These are phyloP conservation scores for Stylophora pistillata DNA, from an alignment of 64 coral and sea anemone genomes.

Conservation along the genomic window DNA sequence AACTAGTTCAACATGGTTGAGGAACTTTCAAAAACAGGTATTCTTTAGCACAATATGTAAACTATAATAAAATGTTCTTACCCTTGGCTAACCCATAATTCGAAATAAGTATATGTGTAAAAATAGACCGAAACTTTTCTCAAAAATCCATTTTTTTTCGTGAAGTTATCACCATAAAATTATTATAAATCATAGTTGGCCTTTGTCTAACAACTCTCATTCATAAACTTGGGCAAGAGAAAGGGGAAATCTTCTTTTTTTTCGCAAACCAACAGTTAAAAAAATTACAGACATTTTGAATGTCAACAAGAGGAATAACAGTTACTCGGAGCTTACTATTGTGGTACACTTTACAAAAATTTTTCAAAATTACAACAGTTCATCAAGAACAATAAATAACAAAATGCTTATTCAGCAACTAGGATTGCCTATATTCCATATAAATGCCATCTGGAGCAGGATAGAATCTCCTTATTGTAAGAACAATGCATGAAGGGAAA, in stretches of 20 bases:
- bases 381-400: not conserved
- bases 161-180: not conserved
- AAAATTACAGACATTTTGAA: too few species aligned
- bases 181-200: not conserved
- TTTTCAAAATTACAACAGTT: not conserved
- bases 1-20: too few species aligned
- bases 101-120: not conserved
- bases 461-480: slow-evolving; percentile 33
- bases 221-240: too few species aligned
- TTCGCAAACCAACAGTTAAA: too few species aligned
- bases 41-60: too few species aligned
- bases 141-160: not conserved
- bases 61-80: too few species aligned
- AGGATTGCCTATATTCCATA: slow-evolving; percentile 44
- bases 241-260: too few species aligned
- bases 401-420: slow-evolving; percentile 18
- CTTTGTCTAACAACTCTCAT: too few species aligned
- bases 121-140: not conserved
- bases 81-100: not conserved
- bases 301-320: too few species aligned
- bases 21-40: too few species aligned
- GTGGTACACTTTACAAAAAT: not conserved
- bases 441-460: slow-evolving; percentile 39
- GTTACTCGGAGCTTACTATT: not conserved
- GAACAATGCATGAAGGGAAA: slow-evolving; percentile 59